Percentiles rank a stretch among this genome's conserved stretches.
These are phyloP conservation scores for Pinna nobilis DNA, from an alignment of 1,140 invertebrate genomes.

Conservation along the genomic window DNA sequence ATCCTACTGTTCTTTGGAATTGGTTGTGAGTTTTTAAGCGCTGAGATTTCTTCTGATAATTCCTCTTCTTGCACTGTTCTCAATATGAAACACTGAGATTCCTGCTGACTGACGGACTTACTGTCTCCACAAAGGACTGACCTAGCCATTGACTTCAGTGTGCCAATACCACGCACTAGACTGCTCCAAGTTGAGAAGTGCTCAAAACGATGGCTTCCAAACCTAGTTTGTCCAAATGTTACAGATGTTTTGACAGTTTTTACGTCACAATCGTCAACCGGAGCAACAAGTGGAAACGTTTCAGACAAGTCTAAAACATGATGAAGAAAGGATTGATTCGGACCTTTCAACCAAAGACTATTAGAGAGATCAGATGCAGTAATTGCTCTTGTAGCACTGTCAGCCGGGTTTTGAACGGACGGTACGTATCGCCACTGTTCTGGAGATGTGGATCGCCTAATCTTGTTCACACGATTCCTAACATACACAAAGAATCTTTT, in stretches of 20 bases:
- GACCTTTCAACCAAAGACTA: constrained; percentile 8
- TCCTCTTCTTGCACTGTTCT: constrained; percentile 15
- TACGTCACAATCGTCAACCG: constrained; percentile 10
- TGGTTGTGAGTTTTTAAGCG: not conserved
- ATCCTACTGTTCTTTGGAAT: not conserved
- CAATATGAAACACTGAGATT: constrained; percentile 10
- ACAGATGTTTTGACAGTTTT: not conserved
- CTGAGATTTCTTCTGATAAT: not conserved
- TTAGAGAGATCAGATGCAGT: not conserved
- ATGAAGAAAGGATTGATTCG: not conserved
- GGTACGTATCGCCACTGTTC: constrained; percentile 28
- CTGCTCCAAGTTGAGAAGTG: constrained; percentile 6
- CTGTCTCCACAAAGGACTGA: too few relatives aligned
- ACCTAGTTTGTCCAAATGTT: not conserved
- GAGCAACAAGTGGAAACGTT: not conserved
- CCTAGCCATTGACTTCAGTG: not conserved
- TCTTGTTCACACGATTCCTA: constrained; percentile 36
- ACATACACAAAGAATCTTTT: constrained; percentile 39
- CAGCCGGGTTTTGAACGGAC: constrained; percentile 25
- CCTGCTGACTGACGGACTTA: not conserved
- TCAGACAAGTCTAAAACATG: not conserved
- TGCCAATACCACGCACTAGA: not conserved
- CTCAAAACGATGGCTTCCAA: constrained; percentile 13
- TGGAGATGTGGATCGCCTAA: not conserved
- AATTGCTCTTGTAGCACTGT: constrained; percentile 6